Percentiles rank a stretch among this genome's conserved stretches.
Evolutionary conservation across 2,888 invertebrate species (phyloP).

Genomic region (Lasioglossum lativentre): DNA sequence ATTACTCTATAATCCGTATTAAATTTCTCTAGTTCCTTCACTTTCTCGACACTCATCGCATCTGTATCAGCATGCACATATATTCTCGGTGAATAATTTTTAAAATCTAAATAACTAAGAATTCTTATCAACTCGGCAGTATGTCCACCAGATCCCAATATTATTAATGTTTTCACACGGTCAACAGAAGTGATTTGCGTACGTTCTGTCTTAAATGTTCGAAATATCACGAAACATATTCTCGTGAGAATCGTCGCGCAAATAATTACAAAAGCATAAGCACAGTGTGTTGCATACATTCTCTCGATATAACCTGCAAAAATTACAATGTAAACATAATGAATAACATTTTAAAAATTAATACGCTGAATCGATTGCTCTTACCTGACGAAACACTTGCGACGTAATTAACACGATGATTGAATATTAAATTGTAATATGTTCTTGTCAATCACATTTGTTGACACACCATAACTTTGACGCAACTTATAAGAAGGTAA

Average conservation of each 20-base stretch:
- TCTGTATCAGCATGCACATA: slow-evolving; percentile 94
- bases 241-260: slow-evolving; percentile 54
- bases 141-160: slow-evolving; percentile 95
- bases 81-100: slow-evolving; percentile 89
- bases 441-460: neutral
- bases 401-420: neutral
- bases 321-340: slow-evolving; percentile 21
- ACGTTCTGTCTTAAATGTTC: slow-evolving; percentile 48
- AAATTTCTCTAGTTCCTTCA: slow-evolving; percentile 86
- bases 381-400: neutral
- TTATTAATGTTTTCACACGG: slow-evolving; percentile 86
- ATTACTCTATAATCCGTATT: slow-evolving; percentile 85
- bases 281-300: slow-evolving; percentile 35
- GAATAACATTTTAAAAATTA: neutral
- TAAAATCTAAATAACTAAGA: slow-evolving; percentile 87
- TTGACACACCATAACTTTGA: neutral
- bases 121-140: slow-evolving; percentile 97
- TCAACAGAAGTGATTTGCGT: slow-evolving; percentile 13
- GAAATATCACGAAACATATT: slow-evolving; percentile 71
- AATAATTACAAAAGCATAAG: slow-evolving; percentile 35
- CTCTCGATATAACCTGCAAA: slow-evolving; percentile 47
- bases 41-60: slow-evolving; percentile 89
- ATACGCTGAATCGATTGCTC: neutral
- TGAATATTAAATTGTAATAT: neutral
- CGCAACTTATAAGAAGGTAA: neutral